Base-by-base conservation (phyloP, 1,140 invertebrate genomes). In the Drosophila orena region DNA sequence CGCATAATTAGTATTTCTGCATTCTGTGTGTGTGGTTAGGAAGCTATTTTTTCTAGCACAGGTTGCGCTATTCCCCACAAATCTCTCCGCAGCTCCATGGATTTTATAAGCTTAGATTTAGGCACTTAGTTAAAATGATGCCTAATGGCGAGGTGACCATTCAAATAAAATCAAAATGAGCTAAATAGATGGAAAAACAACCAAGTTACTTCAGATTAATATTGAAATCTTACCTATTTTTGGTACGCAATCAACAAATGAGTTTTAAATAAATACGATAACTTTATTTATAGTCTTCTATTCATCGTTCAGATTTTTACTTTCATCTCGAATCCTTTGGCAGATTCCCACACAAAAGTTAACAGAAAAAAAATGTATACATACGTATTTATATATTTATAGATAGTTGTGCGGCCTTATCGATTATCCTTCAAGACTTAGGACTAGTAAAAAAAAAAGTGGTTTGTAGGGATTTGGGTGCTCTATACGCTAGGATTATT, bases 271-370 rank as follows among this genome's bases (percentile, higher is more conserved):
- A 86, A 86, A 86, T 85, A 86, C 59, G 42, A 81, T 86, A 86
- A 86, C 81, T 86, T 86, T 86, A 86, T 86, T 86, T 75, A 81
- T 86, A 86, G 78, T 81, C 78, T 81, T 77, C 60, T 66, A 59
- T 66, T 44, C 42, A 68, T 35, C 47, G 34, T 62, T 73, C 42
- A 15, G 20, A 4, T 40, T 35, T 55, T 43, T 5, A 30, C 30
- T 53, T 40, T 38, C 43, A 38, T 56, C 56, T 73, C 15, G 77
- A 57, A 69, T 68, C 65, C 55, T 37, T 55, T 49, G 22, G n/a
- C 24, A 54, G 46, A 81, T 50, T 69, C 72, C 86, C 60, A 75
- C 77, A 86, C 73, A 65, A 83, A 65, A 88, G 61, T 55, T 76
- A 79, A 85, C 50, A 70, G 70, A 70, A 61, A 72, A 76, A 84